These are phyloP conservation scores for Euura lappo DNA, from an alignment of 1,140 invertebrate genomes.

Conservation along the genomic window DNA sequence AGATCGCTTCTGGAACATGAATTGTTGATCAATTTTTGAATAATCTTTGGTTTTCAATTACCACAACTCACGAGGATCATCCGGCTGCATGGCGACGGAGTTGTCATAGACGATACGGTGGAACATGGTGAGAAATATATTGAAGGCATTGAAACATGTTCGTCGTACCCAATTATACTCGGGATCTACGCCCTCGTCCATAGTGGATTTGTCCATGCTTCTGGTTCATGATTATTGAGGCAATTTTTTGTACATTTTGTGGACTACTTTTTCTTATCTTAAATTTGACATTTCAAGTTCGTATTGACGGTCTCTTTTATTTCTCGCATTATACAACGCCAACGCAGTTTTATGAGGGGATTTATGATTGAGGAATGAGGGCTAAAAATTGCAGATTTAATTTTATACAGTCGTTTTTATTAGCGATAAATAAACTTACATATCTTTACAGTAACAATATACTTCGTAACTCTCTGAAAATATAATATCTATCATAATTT, in stretches of 20 bases:
- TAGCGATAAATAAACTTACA: constrained; percentile 64
- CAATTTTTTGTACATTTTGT: too few relatives aligned
- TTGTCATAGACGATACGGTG: constrained; percentile 43
- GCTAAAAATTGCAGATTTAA: neutral
- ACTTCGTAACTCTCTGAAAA: constrained; percentile 58
- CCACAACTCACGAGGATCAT: constrained; percentile 33
- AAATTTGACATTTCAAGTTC: too few relatives aligned
- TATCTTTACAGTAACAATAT: constrained; percentile 62
- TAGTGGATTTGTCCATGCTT: neutral
- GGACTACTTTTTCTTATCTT: too few relatives aligned
- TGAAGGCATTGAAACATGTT: constrained; percentile 44
- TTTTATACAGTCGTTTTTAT: constrained; percentile 58
- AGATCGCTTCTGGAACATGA: constrained; percentile 32
- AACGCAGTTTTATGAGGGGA: neutral
- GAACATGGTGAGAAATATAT: constrained; percentile 46
- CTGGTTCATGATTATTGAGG: neutral
- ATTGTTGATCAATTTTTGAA: neutral
- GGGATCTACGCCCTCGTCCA: constrained; percentile 30
- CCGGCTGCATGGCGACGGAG: constrained; percentile 28
- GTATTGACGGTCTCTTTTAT: too few relatives aligned
- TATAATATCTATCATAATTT: constrained; percentile 38
- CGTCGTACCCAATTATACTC: constrained; percentile 48
- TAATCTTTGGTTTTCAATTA: constrained; percentile 9
- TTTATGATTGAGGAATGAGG: neutral
- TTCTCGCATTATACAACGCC: neutral